Percentiles rank a stretch among this genome's conserved stretches.
These are phyloP conservation scores for Drosophila varians DNA, from an alignment of 1,140 invertebrate species.

Conservation along the genomic window DNA sequence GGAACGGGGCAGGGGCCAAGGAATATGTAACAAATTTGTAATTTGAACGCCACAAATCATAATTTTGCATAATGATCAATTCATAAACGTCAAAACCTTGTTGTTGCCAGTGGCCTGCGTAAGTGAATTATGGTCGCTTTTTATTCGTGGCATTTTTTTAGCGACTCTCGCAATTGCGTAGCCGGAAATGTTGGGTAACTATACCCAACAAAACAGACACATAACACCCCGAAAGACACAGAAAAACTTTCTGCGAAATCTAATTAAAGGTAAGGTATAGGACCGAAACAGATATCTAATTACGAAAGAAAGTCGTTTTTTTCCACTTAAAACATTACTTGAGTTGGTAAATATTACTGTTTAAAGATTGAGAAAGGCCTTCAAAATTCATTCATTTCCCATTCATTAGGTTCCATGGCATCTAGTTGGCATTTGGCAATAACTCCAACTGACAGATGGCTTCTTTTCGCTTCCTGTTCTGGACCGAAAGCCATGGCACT, in stretches of 20 bases:
- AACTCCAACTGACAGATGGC: slow-evolving; percentile 71
- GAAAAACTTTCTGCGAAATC: slow-evolving; percentile 62
- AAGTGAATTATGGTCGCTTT: slow-evolving; percentile 65
- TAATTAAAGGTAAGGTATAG: slow-evolving; percentile 53
- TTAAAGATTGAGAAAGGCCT: not conserved
- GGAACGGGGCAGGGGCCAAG: not conserved
- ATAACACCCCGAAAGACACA: slow-evolving; percentile 3
- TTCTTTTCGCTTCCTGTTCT: slow-evolving; percentile 44
- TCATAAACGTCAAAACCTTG: slow-evolving; percentile 77
- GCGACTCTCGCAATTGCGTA: slow-evolving; percentile 11
- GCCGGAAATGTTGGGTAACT: slow-evolving; percentile 17
- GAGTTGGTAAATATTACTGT: too few species aligned
- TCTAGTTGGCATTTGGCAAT: slow-evolving; percentile 43
- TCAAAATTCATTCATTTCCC: slow-evolving; percentile 7
- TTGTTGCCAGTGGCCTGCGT: slow-evolving; percentile 31
- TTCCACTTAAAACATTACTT: not conserved
- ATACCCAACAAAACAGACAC: slow-evolving; percentile 8
- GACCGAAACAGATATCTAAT: slow-evolving; percentile 49
- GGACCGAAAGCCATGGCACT: not conserved
- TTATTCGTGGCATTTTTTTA: slow-evolving; percentile 50
- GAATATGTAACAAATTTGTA: slow-evolving; percentile 77
- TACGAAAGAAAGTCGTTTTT: slow-evolving; percentile 43
- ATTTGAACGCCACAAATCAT: slow-evolving; percentile 83
- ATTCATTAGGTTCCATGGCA: slow-evolving; percentile 51
- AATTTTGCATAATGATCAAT: slow-evolving; percentile 83